Conservation (phyloP, 2,797 vertebrate species). For the Enteromius viviparus region DNA sequence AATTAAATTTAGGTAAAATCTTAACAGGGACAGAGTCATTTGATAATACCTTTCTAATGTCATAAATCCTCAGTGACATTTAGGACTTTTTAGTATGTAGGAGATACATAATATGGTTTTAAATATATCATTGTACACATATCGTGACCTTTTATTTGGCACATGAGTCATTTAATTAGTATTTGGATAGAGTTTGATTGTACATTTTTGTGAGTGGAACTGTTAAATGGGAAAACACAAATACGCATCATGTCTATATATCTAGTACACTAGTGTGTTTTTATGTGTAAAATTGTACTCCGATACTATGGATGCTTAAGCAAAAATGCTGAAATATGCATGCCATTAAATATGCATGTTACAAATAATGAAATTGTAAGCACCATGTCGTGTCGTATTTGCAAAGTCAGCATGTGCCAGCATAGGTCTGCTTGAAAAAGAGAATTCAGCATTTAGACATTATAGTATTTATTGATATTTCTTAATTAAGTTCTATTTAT, state of each 20-base stretch:
- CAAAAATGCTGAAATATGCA: neutral
- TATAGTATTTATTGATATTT: neutral
- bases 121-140: neutral
- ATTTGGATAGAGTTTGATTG: neutral
- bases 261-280: neutral
- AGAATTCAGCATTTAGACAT: neutral
- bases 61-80: conserved; percentile 15
- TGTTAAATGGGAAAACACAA: neutral
- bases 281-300: neutral
- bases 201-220: neutral
- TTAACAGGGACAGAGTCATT: neutral
- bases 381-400: neutral
- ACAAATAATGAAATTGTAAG: neutral
- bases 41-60: conserved; percentile 17
- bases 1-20: conserved; percentile 24
- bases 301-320: neutral
- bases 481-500: neutral
- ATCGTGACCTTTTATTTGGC: conserved; percentile 1
- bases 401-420: neutral
- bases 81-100: conserved; percentile 1
- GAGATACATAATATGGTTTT: neutral
- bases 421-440: neutral
- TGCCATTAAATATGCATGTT: neutral
- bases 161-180: neutral
- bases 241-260: neutral